Percentiles rank a stretch among this genome's conserved stretches.
Conservation (phyloP, 2,888 invertebrate genomes). For the Dicyrtoma fusca region DNA sequence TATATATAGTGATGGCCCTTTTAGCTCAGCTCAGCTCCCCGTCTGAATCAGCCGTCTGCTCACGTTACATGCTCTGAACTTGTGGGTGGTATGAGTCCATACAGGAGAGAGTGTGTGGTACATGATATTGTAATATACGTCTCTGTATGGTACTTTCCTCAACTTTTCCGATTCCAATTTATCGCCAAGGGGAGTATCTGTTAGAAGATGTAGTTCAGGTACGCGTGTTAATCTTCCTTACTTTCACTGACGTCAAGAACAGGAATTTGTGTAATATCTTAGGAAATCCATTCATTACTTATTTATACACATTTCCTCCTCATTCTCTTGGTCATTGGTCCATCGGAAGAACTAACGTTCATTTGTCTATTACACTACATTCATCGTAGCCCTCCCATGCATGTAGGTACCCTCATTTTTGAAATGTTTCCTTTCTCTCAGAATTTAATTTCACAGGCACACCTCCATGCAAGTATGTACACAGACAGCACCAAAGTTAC, state of each 20-base stretch:
- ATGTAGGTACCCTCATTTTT: constrained; percentile 9
- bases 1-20: too few species aligned
- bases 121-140: too few species aligned
- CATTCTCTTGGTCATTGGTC: constrained; percentile 17
- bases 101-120: too few species aligned
- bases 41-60: too few species aligned
- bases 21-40: too few species aligned
- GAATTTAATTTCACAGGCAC: not conserved
- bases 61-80: too few species aligned
- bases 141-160: too few species aligned
- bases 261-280: not conserved
- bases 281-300: not conserved
- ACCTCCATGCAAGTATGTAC: not conserved
- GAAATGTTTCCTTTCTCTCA: constrained; percentile 8
- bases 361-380: constrained; percentile 19
- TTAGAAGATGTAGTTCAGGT: too few species aligned
- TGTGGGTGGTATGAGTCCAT: too few species aligned
- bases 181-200: too few species aligned
- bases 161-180: too few species aligned
- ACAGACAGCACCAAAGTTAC: not conserved
- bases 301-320: not conserved
- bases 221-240: too few species aligned
- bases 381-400: constrained; percentile 4
- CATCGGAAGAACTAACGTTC: not conserved
- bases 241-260: constrained; percentile 15